Evolutionary conservation across 2,113 vertebrate species (phyloP).

Genomic region (Tachycineta bicolor): DNA sequence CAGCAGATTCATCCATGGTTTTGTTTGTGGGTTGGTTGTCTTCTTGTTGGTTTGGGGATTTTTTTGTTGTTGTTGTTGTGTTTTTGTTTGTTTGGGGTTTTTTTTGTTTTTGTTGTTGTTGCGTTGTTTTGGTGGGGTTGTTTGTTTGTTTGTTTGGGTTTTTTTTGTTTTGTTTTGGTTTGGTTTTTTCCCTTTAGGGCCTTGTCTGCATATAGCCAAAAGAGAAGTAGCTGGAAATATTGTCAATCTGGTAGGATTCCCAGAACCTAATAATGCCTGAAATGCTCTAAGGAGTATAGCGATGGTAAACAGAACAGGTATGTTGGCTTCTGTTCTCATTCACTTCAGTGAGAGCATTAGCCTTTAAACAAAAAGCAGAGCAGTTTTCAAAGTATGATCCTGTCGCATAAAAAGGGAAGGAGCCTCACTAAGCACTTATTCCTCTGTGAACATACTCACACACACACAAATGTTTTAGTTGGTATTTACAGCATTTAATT

Average conservation of each 20-base stretch:
- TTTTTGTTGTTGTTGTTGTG: background rate
- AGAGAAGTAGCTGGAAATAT: constrained; percentile 59
- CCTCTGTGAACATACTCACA: background rate
- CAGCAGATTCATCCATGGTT: constrained; percentile 62
- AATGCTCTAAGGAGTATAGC: constrained; percentile 47
- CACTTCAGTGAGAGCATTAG: constrained; percentile 9
- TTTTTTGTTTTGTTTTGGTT: background rate
- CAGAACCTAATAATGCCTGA: constrained; percentile 65
- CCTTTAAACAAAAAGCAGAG: constrained; percentile 44
- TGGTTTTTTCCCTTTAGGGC: constrained; percentile 21
- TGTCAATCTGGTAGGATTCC: constrained; percentile 64
- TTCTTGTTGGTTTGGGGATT: background rate
- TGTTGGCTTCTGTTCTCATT: constrained; percentile 53
- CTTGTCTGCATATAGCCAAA: constrained; percentile 48
- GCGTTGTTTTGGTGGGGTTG: too few species aligned
- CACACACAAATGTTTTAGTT: background rate
- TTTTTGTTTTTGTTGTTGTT: background rate
- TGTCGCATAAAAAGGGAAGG: background rate
- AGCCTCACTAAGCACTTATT: background rate
- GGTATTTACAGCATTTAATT: constrained; percentile 41
- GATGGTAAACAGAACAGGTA: constrained; percentile 63
- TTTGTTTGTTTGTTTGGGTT: background rate
- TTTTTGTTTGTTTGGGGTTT: background rate
- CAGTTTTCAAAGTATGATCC: background rate
- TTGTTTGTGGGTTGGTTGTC: constrained; percentile 44